Percentiles rank a stretch among this genome's conserved stretches.
phyloP scores from a whole-genome alignment of 2,797 vertebrate genomes.

The Xenentodon cancila region DNA sequence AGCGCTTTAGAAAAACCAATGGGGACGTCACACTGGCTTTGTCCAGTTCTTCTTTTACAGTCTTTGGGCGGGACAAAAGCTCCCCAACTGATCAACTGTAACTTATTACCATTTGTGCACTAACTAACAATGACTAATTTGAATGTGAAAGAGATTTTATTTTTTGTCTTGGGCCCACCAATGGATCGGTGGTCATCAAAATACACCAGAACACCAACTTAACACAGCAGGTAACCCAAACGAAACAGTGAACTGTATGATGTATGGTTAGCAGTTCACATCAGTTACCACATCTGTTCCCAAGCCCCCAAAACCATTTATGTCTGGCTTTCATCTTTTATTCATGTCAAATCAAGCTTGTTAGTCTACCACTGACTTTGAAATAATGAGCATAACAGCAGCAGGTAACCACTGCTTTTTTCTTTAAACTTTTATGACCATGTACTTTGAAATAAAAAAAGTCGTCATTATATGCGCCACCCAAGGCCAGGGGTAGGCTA shows the following conservation, averaged over 20 bases:
- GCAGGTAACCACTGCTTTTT: constrained; percentile 59
- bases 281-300: constrained; percentile 53
- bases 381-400: constrained; percentile 73
- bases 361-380: constrained; percentile 55
- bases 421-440: constrained; percentile 54
- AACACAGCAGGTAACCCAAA: constrained; percentile 56
- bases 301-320: constrained; percentile 23
- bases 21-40: too few relatives aligned
- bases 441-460: constrained; percentile 54
- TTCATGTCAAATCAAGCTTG: constrained; percentile 66
- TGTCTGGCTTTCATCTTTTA: constrained; percentile 58
- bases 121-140: constrained; percentile 28
- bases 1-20: too few relatives aligned
- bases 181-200: constrained; percentile 55
- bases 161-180: constrained; percentile 17
- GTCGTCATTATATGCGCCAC: constrained; percentile 45
- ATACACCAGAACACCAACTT: constrained; percentile 58
- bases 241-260: constrained; percentile 30
- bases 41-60: too few relatives aligned
- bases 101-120: constrained; percentile 26
- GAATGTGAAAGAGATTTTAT: constrained; percentile 51
- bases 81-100: neutral
- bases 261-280: constrained; percentile 33
- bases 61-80: too few relatives aligned
- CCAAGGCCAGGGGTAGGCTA: constrained; percentile 48